These are phyloP conservation scores for Gnatocerus cornutus DNA, from an alignment of 2,888 invertebrate genomes.

Conservation along the genomic window DNA sequence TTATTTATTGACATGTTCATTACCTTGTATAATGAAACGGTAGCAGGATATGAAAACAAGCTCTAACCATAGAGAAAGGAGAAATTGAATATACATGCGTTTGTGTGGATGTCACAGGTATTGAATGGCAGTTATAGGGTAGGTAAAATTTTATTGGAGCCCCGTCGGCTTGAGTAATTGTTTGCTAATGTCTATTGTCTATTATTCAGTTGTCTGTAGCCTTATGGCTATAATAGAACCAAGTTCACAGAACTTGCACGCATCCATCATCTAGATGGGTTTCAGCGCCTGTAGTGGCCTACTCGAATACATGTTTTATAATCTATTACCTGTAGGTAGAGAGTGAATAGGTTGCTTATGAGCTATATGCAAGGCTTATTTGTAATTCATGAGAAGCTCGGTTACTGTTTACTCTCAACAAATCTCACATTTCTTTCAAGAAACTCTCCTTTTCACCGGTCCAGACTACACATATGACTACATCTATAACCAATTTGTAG, in stretches of 20 bases:
- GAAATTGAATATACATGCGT: slow-evolving; percentile 1
- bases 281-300: slow-evolving; percentile 33
- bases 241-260: slow-evolving; percentile 29
- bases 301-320: slow-evolving; percentile 50
- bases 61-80: background rate
- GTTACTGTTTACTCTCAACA: slow-evolving; percentile 20
- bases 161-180: slow-evolving; percentile 35
- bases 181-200: slow-evolving; percentile 43
- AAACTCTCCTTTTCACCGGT: background rate
- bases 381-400: slow-evolving; percentile 46
- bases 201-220: slow-evolving; percentile 37
- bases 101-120: slow-evolving; percentile 4
- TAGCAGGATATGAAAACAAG: slow-evolving; percentile 3
- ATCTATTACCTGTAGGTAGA: slow-evolving; percentile 49
- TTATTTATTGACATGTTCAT: slow-evolving; percentile 7
- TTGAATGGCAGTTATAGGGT: slow-evolving; percentile 19
- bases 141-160: slow-evolving; percentile 38
- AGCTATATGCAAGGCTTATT: slow-evolving; percentile 45
- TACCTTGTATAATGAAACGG: slow-evolving; percentile 4
- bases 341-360: slow-evolving; percentile 49
- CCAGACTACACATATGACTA: slow-evolving; percentile 18
- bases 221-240: slow-evolving; percentile 35
- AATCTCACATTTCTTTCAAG: slow-evolving; percentile 32
- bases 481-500: slow-evolving; percentile 34
- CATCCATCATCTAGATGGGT: slow-evolving; percentile 36